phyloP scores from a whole-genome alignment of 2,888 invertebrate species.

The Tetramorium bicarinatum region DNA sequence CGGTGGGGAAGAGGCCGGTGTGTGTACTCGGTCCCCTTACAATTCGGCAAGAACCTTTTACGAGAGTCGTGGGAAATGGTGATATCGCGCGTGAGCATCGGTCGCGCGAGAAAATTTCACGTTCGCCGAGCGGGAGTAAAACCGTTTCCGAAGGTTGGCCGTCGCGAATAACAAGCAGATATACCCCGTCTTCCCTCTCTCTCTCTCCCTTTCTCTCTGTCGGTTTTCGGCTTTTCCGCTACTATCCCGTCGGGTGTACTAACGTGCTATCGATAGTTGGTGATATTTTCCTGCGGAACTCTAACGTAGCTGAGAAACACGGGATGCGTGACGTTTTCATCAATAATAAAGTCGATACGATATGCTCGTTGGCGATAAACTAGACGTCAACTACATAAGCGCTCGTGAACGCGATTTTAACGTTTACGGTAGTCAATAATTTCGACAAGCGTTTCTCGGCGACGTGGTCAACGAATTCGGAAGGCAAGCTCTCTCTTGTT shows the following conservation, averaged over 20 bases:
- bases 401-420: background rate
- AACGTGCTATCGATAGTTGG: constrained; percentile 40
- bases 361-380: constrained; percentile 26
- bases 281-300: constrained; percentile 28
- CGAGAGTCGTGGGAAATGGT: constrained; percentile 51
- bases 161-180: constrained; percentile 43
- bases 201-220: constrained; percentile 27
- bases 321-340: constrained; percentile 23
- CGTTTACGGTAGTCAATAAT: constrained; percentile 30
- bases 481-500: background rate
- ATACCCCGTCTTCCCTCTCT: constrained; percentile 11
- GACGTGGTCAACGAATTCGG: background rate
- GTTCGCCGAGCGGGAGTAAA: constrained; percentile 46
- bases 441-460: constrained; percentile 47
- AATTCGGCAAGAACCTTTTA: constrained; percentile 41
- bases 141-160: constrained; percentile 22
- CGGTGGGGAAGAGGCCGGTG: background rate
- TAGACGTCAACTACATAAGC: constrained; percentile 22
- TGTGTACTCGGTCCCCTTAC: constrained; percentile 15
- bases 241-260: constrained; percentile 44
- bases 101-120: constrained; percentile 50
- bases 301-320: constrained; percentile 34
- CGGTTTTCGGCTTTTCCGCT: constrained; percentile 47
- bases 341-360: constrained; percentile 20
- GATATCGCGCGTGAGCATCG: constrained; percentile 39